Evolutionary conservation across 2,113 vertebrate genomes (phyloP).

Genomic region (Ceuthmochares aereus): DNA sequence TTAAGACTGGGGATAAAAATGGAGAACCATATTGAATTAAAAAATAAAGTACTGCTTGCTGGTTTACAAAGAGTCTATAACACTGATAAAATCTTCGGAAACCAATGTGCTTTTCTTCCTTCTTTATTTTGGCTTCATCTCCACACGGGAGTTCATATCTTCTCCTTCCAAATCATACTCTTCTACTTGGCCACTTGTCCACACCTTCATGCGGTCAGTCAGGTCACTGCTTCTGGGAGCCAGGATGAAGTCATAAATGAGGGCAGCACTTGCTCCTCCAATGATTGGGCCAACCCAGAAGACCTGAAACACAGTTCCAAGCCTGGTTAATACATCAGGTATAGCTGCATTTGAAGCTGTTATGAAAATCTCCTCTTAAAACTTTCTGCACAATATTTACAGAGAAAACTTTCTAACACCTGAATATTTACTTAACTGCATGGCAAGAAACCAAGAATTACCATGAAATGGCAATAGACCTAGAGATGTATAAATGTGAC

Average conservation of each 20-base stretch:
- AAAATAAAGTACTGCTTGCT: constrained; percentile 57
- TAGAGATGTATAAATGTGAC: not conserved
- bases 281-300: constrained; percentile 85
- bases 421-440: fast-evolving
- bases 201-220: constrained; percentile 87
- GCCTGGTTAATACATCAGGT: not conserved
- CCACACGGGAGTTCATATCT: constrained; percentile 79
- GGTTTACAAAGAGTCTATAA: constrained; percentile 76
- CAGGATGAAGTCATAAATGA: constrained; percentile 86
- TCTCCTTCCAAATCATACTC: constrained; percentile 83
- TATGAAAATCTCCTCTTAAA: not conserved
- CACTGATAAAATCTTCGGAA: constrained; percentile 64
- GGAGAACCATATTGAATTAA: constrained; percentile 51
- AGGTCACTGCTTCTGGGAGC: constrained; percentile 78
- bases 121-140: constrained; percentile 85
- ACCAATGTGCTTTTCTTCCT: constrained; percentile 7
- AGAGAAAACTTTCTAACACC: not conserved
- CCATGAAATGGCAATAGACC: not conserved
- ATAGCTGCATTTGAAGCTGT: not conserved
- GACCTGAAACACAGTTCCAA: constrained; percentile 64
- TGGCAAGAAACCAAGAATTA: not conserved
- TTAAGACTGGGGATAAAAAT: not conserved
- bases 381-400: not conserved
- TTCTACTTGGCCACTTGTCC: constrained; percentile 89
- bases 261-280: constrained; percentile 74